Evolutionary conservation across 2,888 invertebrate genomes (phyloP), one percentile per base, ranked within the genome.

Genomic region (Willowsia nigromaculata): DNA sequence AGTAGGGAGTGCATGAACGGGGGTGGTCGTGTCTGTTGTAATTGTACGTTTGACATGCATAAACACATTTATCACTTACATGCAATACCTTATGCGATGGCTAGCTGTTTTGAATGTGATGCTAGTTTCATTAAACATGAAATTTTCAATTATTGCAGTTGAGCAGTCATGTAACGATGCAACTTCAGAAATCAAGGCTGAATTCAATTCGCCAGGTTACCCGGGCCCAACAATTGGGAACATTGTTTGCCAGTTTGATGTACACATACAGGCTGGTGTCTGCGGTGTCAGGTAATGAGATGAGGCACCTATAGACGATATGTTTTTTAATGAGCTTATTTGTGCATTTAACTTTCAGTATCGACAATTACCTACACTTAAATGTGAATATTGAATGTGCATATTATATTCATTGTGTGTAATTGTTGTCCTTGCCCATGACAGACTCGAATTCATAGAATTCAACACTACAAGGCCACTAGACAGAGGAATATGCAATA

Each of bases 401-500:
- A n/a, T n/a, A n/a, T n/a, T n/a, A n/a, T 33, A 15, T 15, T 62
- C 3, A 15, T 33, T 9, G n/a, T 22, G 22, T 62, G 18, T 68
- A 71, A 71, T n/a, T n/a, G n/a, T n/a, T n/a, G n/a, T n/a, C 71
- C 71, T 71, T 43, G 15, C n/a, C 13, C 50, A n/a, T 76, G 33
- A 76, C 81, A 91, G 92, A 40, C 84, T 93, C 5, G 93, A 93
- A 56, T 93, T 92, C 86, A 56, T 76, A 22, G 92, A 93, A 37
- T 93, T 93, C 80, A 93, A 93, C 62, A 92, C 92, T 0, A 93
- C 92, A 18, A 83, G 90, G 74, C 93, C 93, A 7, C 71, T 93
- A n/a, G 93, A 92, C 86, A 93, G 93, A 53, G 94, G 94, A 11
- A 92, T 93, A 7, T 94, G 94, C 90, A 93, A 94, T 90, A 93